Conservation (phyloP, 1,140 invertebrate species). For the Pseudomyrmex concolor region DNA sequence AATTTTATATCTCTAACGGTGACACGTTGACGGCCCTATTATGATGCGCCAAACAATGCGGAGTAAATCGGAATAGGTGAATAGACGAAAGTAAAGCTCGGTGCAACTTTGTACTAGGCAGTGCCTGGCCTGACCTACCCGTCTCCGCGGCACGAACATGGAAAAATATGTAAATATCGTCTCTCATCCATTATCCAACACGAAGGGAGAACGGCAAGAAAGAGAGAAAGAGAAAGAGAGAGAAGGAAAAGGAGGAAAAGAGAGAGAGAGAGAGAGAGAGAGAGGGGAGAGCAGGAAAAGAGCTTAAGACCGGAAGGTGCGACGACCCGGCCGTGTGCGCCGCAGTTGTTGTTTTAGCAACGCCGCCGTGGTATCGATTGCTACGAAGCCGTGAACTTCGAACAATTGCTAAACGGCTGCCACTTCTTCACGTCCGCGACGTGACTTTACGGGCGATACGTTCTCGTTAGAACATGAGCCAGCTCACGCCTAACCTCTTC, state of each 20-base stretch:
- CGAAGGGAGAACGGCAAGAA: constrained; percentile 57
- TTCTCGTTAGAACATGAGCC: constrained; percentile 51
- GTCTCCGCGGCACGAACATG: constrained; percentile 75
- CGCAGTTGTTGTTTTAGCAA: constrained; percentile 65
- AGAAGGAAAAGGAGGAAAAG: constrained; percentile 5
- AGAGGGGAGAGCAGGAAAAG: constrained; percentile 36
- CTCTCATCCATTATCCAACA: constrained; percentile 77
- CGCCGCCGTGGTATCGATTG: constrained; percentile 62
- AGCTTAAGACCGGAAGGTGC: constrained; percentile 65
- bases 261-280: no score
- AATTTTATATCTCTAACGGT: constrained; percentile 27
- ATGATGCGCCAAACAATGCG: constrained; percentile 15
- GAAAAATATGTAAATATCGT: constrained; percentile 81
- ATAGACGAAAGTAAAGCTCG: constrained; percentile 40
- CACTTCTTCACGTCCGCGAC: constrained; percentile 43
- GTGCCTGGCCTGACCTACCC: constrained; percentile 78
- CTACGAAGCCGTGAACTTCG: constrained; percentile 29
- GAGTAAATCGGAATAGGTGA: constrained; percentile 25
- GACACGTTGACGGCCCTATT: constrained; percentile 15
- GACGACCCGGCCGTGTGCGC: constrained; percentile 60
- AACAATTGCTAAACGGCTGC: constrained; percentile 44
- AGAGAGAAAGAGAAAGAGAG: not conserved
- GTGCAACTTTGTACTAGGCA: constrained; percentile 77
- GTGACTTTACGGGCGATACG: constrained; percentile 51
- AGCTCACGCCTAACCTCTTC: constrained; percentile 15